These are phyloP conservation scores for Hippopotamus amphibius DNA, from an alignment of 2,113 vertebrate species.

Conservation along the genomic window DNA sequence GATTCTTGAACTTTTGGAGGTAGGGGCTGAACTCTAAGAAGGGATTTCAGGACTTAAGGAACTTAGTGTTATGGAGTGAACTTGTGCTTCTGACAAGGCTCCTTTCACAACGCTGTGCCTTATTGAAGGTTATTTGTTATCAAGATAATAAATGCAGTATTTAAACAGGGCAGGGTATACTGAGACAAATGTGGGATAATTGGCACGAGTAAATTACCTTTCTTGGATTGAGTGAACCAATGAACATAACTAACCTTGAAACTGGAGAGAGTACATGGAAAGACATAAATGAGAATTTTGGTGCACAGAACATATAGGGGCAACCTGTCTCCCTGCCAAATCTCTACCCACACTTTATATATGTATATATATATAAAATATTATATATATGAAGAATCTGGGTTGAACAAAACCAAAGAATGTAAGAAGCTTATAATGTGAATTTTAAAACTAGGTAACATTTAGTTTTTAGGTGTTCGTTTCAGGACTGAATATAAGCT, in stretches of 20 bases:
- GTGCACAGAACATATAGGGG: not conserved
- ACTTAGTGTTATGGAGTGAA: not conserved
- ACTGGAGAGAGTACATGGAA: not conserved
- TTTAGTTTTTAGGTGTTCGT: not conserved
- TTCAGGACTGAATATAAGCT: not conserved
- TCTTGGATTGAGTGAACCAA: not conserved
- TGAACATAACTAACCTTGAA: not conserved
- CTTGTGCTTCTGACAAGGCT: not conserved
- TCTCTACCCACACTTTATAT: not conserved
- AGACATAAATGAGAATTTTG: not conserved
- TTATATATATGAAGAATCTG: not conserved
- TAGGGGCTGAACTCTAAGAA: slow-evolving; percentile 54
- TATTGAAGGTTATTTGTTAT: not conserved
- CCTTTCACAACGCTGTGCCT: not conserved
- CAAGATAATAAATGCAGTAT: not conserved
- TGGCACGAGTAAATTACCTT: not conserved
- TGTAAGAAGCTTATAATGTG: not conserved
- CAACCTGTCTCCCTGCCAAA: not conserved
- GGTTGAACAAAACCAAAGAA: not conserved
- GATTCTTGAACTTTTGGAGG: slow-evolving; percentile 64
- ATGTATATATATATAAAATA: too few species aligned
- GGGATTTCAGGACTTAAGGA: slow-evolving; percentile 38
- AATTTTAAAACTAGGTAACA: not conserved
- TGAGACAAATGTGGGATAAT: not conserved
- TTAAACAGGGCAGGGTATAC: not conserved